Conservation (phyloP, 1,140 invertebrate genomes). For the Calycopis cecrops region DNA sequence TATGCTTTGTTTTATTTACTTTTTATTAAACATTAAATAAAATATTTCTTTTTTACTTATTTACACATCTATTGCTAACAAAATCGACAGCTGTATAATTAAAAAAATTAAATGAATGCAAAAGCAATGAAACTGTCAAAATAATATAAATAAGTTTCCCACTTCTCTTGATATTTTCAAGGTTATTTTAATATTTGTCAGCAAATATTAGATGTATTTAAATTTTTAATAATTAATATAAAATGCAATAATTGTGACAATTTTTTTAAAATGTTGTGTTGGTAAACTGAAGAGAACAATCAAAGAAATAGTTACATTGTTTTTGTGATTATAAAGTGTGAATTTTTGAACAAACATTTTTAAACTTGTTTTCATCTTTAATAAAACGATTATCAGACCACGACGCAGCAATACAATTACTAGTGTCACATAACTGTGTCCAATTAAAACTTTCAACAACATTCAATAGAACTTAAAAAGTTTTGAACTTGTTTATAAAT, state of each 20-base stretch:
- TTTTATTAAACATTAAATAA: too few species aligned
- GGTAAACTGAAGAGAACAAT: not conserved
- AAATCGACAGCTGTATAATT: too few species aligned
- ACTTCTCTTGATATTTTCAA: conserved; percentile 1
- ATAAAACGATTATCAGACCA: not conserved
- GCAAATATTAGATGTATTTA: too few species aligned
- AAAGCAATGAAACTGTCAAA: not conserved
- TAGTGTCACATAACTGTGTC: not conserved
- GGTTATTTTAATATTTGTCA: not conserved
- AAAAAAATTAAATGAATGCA: too few species aligned
- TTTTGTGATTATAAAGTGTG: not conserved
- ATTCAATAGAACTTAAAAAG: not conserved
- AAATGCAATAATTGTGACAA: not conserved
- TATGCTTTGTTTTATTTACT: too few species aligned
- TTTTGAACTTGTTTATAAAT: not conserved
- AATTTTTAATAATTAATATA: not conserved
- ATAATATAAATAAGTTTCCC: not conserved
- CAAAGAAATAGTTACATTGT: not conserved
- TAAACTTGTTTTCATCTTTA: conserved; percentile 1
- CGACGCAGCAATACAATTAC: not conserved
- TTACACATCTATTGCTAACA: too few species aligned
- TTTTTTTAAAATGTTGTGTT: not conserved
- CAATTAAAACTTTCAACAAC: not conserved
- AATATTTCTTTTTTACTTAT: too few species aligned
- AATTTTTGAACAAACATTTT: not conserved